Evolutionary conservation across 2,888 invertebrate genomes (phyloP), one percentile per base, ranked within the genome.

Genomic region (Plusia festucae): DNA sequence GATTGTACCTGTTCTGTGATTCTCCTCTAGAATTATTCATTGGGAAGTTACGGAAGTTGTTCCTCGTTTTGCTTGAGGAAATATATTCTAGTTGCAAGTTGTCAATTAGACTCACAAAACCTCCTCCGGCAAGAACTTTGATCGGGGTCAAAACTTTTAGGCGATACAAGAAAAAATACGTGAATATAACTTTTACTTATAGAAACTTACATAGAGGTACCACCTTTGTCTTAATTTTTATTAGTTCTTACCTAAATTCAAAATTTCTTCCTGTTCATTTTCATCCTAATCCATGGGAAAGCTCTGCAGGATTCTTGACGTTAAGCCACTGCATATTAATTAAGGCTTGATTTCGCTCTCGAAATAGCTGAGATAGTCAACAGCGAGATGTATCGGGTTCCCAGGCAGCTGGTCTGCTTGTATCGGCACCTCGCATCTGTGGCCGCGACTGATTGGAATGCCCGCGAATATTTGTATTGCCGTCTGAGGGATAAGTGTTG

Each of bases 371-470:
- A 78, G 78, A 80, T 79, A 78, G 72, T 71, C 73, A 71, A 59
- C 22, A 56, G 58, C 34, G 68, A 76, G 72, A 70, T 68, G 81
- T 78, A 72, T 69, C 66, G 65, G 54, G 82, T 82, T 82, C 81
- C 80, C 82, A 82, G 78, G 74, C 40, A 68, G 53, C 71, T 60
- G 59, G 60, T 68, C 59, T 66, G 55, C 57, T 6, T 69, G 68
- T 82, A 81, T 81, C 81, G 60, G 57, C 65, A 66, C 62, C 63
- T 77, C 60, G 63, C 73, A 81, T 81, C 81, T 76, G 78, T 76
- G 73, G 1, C 74, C 74, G 54, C 80, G 78, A 78, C 70, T 82
- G 82, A 82, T 82, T 77, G 78, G 71, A 74, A 72, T 78, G 74
- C 65, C 78, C 68, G 80, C 71, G 60, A 81, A 82, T 81, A 82